Percentiles rank a stretch among this genome's conserved stretches.
Evolutionary conservation across 2,797 vertebrate genomes (phyloP).

Genomic region (Simalia tracyae): DNA sequence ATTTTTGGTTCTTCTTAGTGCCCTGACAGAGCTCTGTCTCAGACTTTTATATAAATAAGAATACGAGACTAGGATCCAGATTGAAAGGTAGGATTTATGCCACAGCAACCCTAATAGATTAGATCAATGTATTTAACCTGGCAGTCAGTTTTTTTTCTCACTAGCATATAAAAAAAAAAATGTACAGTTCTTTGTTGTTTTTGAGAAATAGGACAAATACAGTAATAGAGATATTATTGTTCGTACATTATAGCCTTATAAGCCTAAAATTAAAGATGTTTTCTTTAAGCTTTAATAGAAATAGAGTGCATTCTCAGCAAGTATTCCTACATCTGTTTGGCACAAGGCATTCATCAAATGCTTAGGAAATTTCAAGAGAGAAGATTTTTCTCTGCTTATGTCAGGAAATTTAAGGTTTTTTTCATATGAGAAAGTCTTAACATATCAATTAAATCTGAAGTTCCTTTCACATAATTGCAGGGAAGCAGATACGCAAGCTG

Average conservation of each 20-base stretch:
- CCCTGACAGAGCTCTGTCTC: no score
- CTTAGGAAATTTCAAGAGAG: conserved; percentile 7
- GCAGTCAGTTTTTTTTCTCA: background rate
- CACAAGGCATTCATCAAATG: conserved; percentile 1
- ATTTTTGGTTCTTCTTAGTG: no score
- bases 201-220: background rate
- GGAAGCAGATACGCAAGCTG: background rate
- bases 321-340: background rate
- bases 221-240: background rate
- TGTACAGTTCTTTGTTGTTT: background rate
- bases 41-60: no score
- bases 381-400: background rate
- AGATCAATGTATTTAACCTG: background rate
- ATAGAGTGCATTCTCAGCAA: conserved; percentile 17
- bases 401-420: conserved; percentile 10
- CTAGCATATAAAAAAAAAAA: background rate
- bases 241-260: background rate
- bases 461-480: conserved; percentile 1
- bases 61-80: no score
- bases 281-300: conserved; percentile 7
- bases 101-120: background rate
- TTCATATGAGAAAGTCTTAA: background rate
- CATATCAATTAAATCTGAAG: conserved; percentile 9
- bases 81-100: background rate
- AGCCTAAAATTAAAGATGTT: conserved; percentile 27